These are phyloP conservation scores for Eueides isabella DNA, from an alignment of 1,140 invertebrate genomes.

Conservation along the genomic window DNA sequence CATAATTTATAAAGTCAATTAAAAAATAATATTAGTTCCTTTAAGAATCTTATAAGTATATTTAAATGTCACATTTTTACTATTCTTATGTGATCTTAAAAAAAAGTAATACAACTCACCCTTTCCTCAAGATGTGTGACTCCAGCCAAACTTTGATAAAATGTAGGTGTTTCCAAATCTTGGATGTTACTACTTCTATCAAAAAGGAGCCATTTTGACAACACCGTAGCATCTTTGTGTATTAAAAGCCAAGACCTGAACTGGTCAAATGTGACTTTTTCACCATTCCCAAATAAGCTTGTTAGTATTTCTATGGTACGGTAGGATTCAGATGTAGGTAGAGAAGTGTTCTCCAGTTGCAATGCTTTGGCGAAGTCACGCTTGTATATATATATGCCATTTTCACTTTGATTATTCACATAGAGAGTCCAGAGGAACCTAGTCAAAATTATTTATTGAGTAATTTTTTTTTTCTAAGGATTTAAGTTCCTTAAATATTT, in stretches of 20 bases:
- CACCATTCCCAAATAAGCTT: slow-evolving; percentile 81
- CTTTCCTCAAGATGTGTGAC: slow-evolving; percentile 91
- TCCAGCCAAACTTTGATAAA: slow-evolving; percentile 95
- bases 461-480: not conserved
- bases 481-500: too few relatives aligned
- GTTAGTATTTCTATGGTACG: slow-evolving; percentile 75
- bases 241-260: slow-evolving; percentile 88
- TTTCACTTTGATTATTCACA: slow-evolving; percentile 91
- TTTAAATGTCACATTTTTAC: not conserved
- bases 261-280: slow-evolving; percentile 87
- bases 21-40: not conserved
- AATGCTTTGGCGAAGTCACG: slow-evolving; percentile 89
- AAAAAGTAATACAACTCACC: slow-evolving; percentile 80
- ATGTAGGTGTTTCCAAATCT: slow-evolving; percentile 93
- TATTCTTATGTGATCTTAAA: not conserved
- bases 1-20: too few relatives aligned
- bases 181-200: slow-evolving; percentile 89
- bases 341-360: slow-evolving; percentile 82
- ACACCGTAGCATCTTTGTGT: slow-evolving; percentile 89
- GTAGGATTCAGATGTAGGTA: slow-evolving; percentile 56
- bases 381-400: slow-evolving; percentile 88
- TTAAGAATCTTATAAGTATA: not conserved
- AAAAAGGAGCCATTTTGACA: slow-evolving; percentile 91
- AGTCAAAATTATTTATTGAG: slow-evolving; percentile 42
- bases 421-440: slow-evolving; percentile 94